Evolutionary conservation across 2,797 vertebrate species (phyloP), one percentile per base, ranked within the genome.

Genomic region (Arnoldichthys spilopterus): DNA sequence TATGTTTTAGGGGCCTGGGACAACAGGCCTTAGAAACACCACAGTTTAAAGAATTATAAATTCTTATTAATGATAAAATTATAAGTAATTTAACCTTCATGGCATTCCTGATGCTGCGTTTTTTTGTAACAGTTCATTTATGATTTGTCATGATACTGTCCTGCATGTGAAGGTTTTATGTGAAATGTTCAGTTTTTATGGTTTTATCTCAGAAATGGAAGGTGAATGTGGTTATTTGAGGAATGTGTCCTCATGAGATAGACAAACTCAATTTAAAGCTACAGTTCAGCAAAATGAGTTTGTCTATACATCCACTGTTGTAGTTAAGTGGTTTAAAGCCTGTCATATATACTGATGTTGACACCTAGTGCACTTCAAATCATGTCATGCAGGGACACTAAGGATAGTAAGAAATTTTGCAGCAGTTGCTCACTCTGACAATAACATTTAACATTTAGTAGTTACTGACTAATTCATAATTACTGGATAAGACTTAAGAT

Each of bases 161-260:
- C 18, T 62, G 1, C 6, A 62, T 62, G 18, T 22, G 9, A 64
- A 62, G 18, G n/a, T 37, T 34, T 64, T 20, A 22, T 40, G 34
- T 64, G 32, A 64, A 22, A 61, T 61, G 2, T 61, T 61, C 59
- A 18, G 59, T 61, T 61, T 26, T 18, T 61, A 32, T 61, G 32
- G 59, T 18, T 61, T 20, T 32, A 6, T 28, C 9, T 7, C 56
- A 32, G 59, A 40, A 22, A 0, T 40, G 20, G 62, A 64, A 64
- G 32, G 20, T 40, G 62, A 22, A 32, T 6, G 18, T 62, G 20
- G 34, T 18, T 61, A 61, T 15, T 32, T 61, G 28, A 61, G 58
- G 58, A 61, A 32, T 61, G 59, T 61, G 30, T 15, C 59, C 59
- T 61, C 59, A 59, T 28, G 26, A 59, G 56, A 59, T 34, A n/a